Percentiles rank a stretch among this genome's conserved stretches.
phyloP scores from a whole-genome alignment of 2,888 invertebrate genomes.

The Tinea semifulvella region DNA sequence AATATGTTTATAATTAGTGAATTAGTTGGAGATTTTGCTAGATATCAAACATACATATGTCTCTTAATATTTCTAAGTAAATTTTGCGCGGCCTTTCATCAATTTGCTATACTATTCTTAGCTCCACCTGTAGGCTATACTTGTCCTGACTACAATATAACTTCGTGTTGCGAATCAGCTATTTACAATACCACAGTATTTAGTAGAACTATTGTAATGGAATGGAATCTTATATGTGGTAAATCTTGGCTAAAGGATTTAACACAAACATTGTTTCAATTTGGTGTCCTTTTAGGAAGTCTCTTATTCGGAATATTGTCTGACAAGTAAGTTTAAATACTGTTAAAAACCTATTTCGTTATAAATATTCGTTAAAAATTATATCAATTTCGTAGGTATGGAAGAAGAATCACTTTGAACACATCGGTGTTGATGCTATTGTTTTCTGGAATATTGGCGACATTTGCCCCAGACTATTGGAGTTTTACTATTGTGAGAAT shows the following conservation, averaged over 20 bases:
- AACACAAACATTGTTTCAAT: constrained; percentile 79
- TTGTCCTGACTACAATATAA: constrained; percentile 29
- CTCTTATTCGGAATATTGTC: constrained; percentile 77
- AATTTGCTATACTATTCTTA: constrained; percentile 60
- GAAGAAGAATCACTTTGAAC: constrained; percentile 77
- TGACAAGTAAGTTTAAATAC: constrained; percentile 71
- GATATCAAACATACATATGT: constrained; percentile 54
- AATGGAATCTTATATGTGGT: constrained; percentile 81
- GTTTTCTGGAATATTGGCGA: constrained; percentile 72
- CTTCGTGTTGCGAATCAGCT: constrained; percentile 65
- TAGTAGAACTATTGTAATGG: constrained; percentile 73
- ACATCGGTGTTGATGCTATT: constrained; percentile 77
- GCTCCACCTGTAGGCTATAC: constrained; percentile 44
- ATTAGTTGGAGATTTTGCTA: constrained; percentile 56
- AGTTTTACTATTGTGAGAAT: constrained; percentile 73
- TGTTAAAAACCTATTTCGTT: too few relatives aligned
- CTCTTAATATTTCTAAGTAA: constrained; percentile 45
- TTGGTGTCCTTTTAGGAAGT: constrained; percentile 78
- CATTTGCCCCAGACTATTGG: constrained; percentile 69
- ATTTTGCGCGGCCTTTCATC: constrained; percentile 58
- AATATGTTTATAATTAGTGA: too few relatives aligned
- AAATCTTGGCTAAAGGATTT: constrained; percentile 70
- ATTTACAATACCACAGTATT: constrained; percentile 73
- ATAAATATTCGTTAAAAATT: neutral
- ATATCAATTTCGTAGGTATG: constrained; percentile 65